These are phyloP conservation scores for Pandemis cinnamomeana DNA, from an alignment of 2,888 invertebrate species.

Conservation along the genomic window DNA sequence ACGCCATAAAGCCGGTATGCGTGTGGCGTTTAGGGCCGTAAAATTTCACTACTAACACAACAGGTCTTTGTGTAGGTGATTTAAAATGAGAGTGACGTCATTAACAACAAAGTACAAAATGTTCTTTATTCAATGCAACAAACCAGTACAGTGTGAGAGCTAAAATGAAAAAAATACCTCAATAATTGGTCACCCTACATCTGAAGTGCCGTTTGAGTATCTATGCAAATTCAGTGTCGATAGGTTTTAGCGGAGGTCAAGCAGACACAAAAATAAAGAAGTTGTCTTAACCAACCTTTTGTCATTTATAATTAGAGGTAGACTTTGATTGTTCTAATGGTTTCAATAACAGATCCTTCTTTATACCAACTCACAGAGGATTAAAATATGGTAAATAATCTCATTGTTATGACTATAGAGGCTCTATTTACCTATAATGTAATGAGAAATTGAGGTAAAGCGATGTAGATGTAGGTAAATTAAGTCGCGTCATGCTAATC, in stretches of 20 bases:
- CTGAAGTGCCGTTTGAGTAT: too few relatives aligned
- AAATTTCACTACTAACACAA: neutral
- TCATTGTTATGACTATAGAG: conserved; percentile 1
- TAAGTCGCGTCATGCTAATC: conserved; percentile 19
- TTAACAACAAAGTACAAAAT: neutral
- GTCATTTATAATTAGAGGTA: neutral
- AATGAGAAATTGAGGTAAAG: conserved; percentile 6
- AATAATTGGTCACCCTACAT: neutral
- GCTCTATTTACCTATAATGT: neutral
- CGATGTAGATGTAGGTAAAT: conserved; percentile 13
- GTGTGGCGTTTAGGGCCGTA: neutral
- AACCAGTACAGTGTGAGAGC: too few relatives aligned
- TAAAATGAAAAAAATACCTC: neutral
- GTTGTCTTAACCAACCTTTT: too few relatives aligned
- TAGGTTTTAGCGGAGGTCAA: too few relatives aligned
- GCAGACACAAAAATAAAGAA: too few relatives aligned
- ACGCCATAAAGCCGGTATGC: neutral
- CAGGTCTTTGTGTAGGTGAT: neutral
- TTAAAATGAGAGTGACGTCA: too few relatives aligned
- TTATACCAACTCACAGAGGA: neutral
- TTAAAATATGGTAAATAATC: neutral
- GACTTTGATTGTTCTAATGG: neutral
- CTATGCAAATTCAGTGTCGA: too few relatives aligned
- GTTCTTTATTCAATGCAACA: too few relatives aligned
- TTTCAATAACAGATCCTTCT: neutral